Base-by-base conservation (phyloP, 92 coral and sea anemone species). In the Hydrozoanthus gracilis region DNA sequence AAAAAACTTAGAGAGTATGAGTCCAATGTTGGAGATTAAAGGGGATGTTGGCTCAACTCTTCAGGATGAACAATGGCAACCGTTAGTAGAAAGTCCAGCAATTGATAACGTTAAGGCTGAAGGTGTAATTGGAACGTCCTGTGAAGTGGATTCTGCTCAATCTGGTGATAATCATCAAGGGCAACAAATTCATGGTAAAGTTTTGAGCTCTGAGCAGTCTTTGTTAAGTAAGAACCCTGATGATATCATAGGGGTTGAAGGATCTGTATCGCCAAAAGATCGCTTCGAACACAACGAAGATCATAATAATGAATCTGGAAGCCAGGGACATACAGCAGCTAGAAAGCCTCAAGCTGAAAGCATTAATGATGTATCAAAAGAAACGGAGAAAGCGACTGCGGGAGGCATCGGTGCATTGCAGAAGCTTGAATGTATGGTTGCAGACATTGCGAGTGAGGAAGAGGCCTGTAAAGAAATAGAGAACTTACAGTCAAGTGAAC, bases 401-500 rank as follows among this genome's bases (percentile, higher is more conserved):
- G 85, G 35, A 49, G 85, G 85, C 62, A 76, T 91, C 45, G 96
- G 89, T 92, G 99, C 99, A 17, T 91, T 97, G 49, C 98, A 97
- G 62, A 95, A 91, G 47, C 89, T 97, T 50, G 99, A 97, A 76
- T 93, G 94, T 61, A 97, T 97, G 99, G 99, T 97, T 44, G 99
- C 99, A 45, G 97, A 93, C 86, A 97, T 97, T 94, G 99, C 96
- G 48, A 89, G 89, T 46, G 98, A 97, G 69, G 98, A 91, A 68
- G 99, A 97, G 56, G 95, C 94, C 49, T 90, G 95, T 27, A 90
- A 92, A 79, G 96, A 93, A 44, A 89, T 93, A 60, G 95, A 88
- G 72, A 84, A 89, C 65, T 89, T 75, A 14, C 91, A 75, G 65
- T 88, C 91, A 55, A 87, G 90, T 18, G 95, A 89, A 45, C 79